Conservation (phyloP, 2,113 vertebrate species). For the Barbus barbus region DNA sequence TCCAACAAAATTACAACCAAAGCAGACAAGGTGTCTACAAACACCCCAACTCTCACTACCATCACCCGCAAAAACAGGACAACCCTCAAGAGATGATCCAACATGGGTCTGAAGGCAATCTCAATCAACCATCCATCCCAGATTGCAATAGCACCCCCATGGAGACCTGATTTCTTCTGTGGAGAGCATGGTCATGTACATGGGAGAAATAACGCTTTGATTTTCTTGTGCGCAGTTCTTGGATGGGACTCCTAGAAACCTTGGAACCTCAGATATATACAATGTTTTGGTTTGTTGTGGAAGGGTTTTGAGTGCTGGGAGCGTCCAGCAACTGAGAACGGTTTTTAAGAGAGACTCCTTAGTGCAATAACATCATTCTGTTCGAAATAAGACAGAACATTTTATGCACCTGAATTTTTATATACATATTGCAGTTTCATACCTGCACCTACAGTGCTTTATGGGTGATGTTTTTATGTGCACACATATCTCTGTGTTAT, state of each 20-base stretch:
- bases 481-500: not conserved
- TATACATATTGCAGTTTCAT: conserved; percentile 24
- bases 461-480: conserved; percentile 16
- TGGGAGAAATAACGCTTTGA: not conserved
- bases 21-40: conserved; percentile 63
- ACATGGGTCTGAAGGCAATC: not conserved
- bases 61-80: conserved; percentile 25
- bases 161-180: conserved; percentile 47
- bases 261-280: not conserved
- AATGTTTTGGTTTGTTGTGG: conserved; percentile 3
- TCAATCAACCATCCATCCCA: not conserved
- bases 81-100: conserved; percentile 22
- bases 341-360: not conserved
- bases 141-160: conserved; percentile 42
- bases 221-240: not conserved
- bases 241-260: not conserved
- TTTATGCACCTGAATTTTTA: not conserved
- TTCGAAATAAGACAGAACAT: not conserved
- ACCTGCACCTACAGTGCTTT: not conserved
- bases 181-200: not conserved
- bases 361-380: conserved; percentile 11
- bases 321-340: not conserved
- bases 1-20: conserved; percentile 57
- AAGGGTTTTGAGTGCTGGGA: not conserved
- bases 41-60: conserved; percentile 45